phyloP scores from a whole-genome alignment of 2,888 invertebrate genomes.

The Cataglyphis altisquamis region DNA sequence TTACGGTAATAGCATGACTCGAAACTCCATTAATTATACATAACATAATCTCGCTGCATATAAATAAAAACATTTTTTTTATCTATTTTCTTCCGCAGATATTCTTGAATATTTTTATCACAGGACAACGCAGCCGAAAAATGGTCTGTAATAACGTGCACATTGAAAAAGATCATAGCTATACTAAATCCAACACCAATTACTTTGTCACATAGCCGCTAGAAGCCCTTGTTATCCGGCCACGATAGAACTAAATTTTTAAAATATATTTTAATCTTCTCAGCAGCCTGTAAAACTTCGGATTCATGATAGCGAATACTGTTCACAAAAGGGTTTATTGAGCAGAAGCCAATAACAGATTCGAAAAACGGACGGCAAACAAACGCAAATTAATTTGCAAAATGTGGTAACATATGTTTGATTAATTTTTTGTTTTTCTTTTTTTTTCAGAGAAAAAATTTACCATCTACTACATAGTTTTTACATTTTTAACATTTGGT shows the following conservation, averaged over 20 bases:
- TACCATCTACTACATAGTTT: not conserved
- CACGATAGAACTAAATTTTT: slow-evolving; percentile 43
- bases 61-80: slow-evolving; percentile 7
- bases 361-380: not conserved
- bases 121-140: not conserved
- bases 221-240: slow-evolving; percentile 40
- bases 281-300: slow-evolving; percentile 22
- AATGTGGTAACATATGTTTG: not conserved
- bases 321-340: not conserved
- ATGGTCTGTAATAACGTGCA: slow-evolving; percentile 38
- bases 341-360: not conserved
- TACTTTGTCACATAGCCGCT: slow-evolving; percentile 43
- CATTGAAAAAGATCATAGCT: slow-evolving; percentile 36
- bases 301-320: not conserved
- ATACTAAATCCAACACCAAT: slow-evolving; percentile 57
- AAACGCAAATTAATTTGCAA: slow-evolving; percentile 2
- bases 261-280: slow-evolving; percentile 7
- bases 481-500: not conserved
- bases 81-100: not conserved
- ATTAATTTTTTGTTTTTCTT: not conserved
- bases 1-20: slow-evolving; percentile 47
- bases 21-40: slow-evolving; percentile 38
- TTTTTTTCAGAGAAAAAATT: not conserved
- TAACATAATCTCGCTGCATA: slow-evolving; percentile 36
- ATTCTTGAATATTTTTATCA: slow-evolving; percentile 37